Evolutionary conservation across 2,888 invertebrate species (phyloP), one percentile per base, ranked within the genome.

Genomic region (Diloba caeruleocephala): DNA sequence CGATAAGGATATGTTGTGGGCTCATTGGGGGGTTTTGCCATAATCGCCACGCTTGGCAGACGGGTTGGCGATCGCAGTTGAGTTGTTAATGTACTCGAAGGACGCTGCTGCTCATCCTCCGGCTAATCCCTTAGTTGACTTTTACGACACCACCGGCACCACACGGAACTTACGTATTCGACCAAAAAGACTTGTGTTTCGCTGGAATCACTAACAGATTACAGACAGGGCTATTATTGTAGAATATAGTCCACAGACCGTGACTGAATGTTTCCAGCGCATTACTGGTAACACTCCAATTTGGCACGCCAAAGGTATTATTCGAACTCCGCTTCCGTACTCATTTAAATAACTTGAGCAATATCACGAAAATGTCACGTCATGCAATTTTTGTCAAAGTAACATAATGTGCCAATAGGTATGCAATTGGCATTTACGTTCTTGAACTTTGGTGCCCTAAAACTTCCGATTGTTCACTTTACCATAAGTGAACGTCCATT

Each of bases 221-320:
- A 46, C 31, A 38, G 10, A 37, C 46, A 59, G 59, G 65, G 32
- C 38, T 65, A 65, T 53, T 38, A 56, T 51, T 56, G 44, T 48
- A 31, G 14, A 14, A 9, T 6, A 45, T 46, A 37, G 26, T 56
- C 21, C 6, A 5, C 5, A 31, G 34, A 53, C 43, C 65, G 44
- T 67, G 53, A 59, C 65, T 6, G 14, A 58, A 12, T 52, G 49
- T 31, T 50, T 49, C 44, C 45, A 57, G 38, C 48, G 53, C 44
- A 36, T 49, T 55, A 55, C 46, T 58, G 14, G 59, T 38, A 50
- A 64, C 67, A 52, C 38, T 64, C 55, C 14, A 68, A 69, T 67
- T 69, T 69, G 29, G 49, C 55, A 69, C 55, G 54, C 59, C 41
- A 38, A 43, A 58, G 54, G 48, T 63, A 55, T 69, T 64, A 63